These are phyloP conservation scores for Neoaliturus tenellus DNA, from an alignment of 2,888 invertebrate genomes.

Conservation along the genomic window DNA sequence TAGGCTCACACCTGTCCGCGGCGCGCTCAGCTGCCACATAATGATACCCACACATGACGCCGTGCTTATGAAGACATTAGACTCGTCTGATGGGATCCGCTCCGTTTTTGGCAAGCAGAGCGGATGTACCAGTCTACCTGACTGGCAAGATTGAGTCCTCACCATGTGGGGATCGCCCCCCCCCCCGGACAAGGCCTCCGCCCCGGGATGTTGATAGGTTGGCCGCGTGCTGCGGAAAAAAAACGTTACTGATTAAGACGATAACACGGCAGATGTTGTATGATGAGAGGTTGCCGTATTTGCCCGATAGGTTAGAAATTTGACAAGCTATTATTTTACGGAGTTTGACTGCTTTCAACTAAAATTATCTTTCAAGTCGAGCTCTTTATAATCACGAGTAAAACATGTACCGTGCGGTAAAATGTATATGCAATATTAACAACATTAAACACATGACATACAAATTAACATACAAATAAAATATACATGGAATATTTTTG, in stretches of 20 bases:
- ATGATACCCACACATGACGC: constrained; percentile 47
- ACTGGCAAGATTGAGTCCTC: background rate
- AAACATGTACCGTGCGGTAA: no score
- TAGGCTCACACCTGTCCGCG: constrained; percentile 27
- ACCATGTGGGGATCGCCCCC: background rate
- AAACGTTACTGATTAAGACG: background rate
- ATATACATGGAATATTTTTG: no score
- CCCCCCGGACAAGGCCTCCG: background rate
- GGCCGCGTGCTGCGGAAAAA: no score
- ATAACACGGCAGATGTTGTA: constrained; percentile 4
- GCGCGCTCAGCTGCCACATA: constrained; percentile 15
- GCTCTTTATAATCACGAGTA: no score
- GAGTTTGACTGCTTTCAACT: background rate
- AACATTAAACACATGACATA: no score
- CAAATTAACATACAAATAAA: no score
- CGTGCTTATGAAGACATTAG: constrained; percentile 47
- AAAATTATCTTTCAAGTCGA: no score
- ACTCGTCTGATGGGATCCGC: constrained; percentile 33
- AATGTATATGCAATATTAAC: no score
- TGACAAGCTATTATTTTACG: background rate
- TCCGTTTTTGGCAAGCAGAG: constrained; percentile 41
- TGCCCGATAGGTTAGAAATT: background rate
- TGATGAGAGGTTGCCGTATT: background rate
- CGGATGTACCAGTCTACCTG: background rate
- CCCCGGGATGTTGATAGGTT: constrained; percentile 8